phyloP scores from a whole-genome alignment of 2,888 invertebrate species.

The Epinotia bilunana region DNA sequence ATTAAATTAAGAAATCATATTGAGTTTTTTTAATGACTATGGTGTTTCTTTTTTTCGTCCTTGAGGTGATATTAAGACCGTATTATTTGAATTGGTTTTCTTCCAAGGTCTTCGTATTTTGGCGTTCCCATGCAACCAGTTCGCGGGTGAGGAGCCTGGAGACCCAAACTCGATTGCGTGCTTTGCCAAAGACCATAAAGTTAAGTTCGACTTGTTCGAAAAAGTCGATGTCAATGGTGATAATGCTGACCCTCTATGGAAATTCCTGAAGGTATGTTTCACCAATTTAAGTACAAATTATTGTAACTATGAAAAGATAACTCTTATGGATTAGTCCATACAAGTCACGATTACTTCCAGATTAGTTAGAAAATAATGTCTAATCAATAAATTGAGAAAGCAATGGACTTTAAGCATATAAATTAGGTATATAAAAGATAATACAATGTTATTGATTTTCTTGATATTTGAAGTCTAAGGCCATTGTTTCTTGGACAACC shows the following conservation, averaged over 20 bases:
- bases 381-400: conserved; percentile 13
- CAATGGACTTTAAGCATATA: too few relatives aligned
- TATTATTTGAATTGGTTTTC: conserved; percentile 13
- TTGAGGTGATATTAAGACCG: not conserved
- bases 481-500: conserved; percentile 1
- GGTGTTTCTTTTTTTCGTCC: not conserved
- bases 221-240: conserved; percentile 89
- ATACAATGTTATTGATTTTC: not conserved
- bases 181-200: conserved; percentile 85
- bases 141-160: conserved; percentile 89
- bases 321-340: not conserved
- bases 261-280: conserved; percentile 84
- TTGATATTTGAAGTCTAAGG: not conserved
- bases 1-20: not conserved
- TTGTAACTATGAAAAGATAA: not conserved
- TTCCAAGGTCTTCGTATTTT: conserved; percentile 88
- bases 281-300: too few relatives aligned
- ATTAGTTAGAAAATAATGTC: conserved; percentile 2
- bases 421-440: not conserved
- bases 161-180: conserved; percentile 86
- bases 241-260: conserved; percentile 87
- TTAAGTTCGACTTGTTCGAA: conserved; percentile 88
- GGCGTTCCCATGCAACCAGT: conserved; percentile 96
- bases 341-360: not conserved
- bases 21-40: not conserved